phyloP scores from a whole-genome alignment of 2,888 invertebrate species.

The Amblyteles armatorius region DNA sequence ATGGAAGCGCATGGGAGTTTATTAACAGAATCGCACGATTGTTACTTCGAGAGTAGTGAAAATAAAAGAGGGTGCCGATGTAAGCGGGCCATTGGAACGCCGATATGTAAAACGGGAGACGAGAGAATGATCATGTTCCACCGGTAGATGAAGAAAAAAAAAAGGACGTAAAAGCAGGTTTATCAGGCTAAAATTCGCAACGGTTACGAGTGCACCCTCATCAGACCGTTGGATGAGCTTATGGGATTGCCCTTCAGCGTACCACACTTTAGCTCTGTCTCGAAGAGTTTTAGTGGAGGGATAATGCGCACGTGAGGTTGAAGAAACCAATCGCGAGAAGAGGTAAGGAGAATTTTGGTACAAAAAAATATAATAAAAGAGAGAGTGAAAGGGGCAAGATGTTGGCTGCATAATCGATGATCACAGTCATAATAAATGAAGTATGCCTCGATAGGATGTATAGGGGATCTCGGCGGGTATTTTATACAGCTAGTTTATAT shows the following conservation, averaged over 20 bases:
- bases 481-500: slow-evolving; percentile 51
- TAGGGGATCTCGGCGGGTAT: slow-evolving; percentile 71
- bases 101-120: slow-evolving; percentile 32
- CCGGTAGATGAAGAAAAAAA: slow-evolving; percentile 27
- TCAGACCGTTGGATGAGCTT: slow-evolving; percentile 67
- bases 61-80: not conserved
- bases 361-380: slow-evolving; percentile 44
- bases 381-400: slow-evolving; percentile 66
- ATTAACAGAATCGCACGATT: not conserved
- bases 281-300: slow-evolving; percentile 30
- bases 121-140: slow-evolving; percentile 2
- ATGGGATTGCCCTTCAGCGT: slow-evolving; percentile 59
- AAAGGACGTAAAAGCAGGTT: slow-evolving; percentile 46
- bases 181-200: slow-evolving; percentile 78
- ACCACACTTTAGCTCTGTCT: slow-evolving; percentile 55
- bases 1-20: not conserved
- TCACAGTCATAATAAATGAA: slow-evolving; percentile 84
- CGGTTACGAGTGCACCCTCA: slow-evolving; percentile 77
- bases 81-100: not conserved
- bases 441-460: slow-evolving; percentile 80
- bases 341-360: slow-evolving; percentile 50
- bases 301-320: slow-evolving; percentile 61
- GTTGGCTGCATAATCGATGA: slow-evolving; percentile 84
- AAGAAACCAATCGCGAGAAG: slow-evolving; percentile 39
- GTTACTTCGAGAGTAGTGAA: not conserved